Evolutionary conservation across 2,113 vertebrate species (phyloP), one percentile per base, ranked within the genome.

Genomic region (Centrocercus urophasianus): DNA sequence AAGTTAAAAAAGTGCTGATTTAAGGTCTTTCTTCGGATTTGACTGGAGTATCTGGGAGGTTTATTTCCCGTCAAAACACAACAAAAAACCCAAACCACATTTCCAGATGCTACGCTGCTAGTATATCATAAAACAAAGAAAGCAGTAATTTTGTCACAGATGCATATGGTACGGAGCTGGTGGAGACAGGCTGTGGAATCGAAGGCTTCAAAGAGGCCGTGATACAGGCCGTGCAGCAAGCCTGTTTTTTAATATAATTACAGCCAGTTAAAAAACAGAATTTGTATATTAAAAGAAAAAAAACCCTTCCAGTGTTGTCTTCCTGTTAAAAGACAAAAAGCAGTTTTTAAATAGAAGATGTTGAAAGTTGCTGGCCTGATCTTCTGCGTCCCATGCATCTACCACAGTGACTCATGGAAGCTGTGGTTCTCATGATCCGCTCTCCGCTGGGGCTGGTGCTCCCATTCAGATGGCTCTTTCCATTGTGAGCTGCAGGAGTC

Each of bases 31-130:
- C 52, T 64, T 27, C 27, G 50, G 11, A 81, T 93, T 86, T 88
- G 76, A 83, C 47, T 67, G 27, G 52, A 78, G 57, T 78, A 42
- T 91, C 79, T 91, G 48, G 88, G 80, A 95, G 52, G 61, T 86
- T 95, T 93, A 42, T 88, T 93, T 88, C 86, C 77, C 91, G 88
- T 95, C 91, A 96, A 95, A 95, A 95, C 88, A 96, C 95, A 82
- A 70, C 54, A 81, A 81, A 54, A 95, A 45, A 3, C 30, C 66
- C 66, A 89, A 94, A 86, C 88, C 91, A 45, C 93, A 86, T 27
- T 94, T 76, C 91, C 93, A 95, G 90, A 94, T 96, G 88, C 43
- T 86, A 42, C 59, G 3, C 47, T 69, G 76, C 85, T 86, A 72
- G 76, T 63, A 25, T 90, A 78, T 94, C 61, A 86, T 86, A 86